A percentile compares a stretch with the other conserved stretches of the same genome.
These are phyloP conservation scores for Nymphalis io DNA, from an alignment of 1,140 invertebrate genomes.

Conservation along the genomic window DNA sequence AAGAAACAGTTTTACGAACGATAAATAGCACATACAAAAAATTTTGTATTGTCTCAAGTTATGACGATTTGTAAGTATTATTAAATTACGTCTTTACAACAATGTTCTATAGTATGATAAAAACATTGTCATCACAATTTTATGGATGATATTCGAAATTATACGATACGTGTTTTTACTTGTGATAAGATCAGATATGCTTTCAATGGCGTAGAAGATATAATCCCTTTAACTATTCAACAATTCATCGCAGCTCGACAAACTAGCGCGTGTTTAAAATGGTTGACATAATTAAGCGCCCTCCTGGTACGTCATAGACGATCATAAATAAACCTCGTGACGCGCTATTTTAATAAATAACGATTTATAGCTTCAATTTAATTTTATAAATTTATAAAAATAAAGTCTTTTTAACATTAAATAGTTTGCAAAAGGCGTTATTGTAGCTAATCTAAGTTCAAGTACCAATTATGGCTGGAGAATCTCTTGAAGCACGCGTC, in stretches of 20 bases:
- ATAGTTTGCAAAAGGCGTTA: conserved; percentile 7
- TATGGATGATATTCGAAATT: conserved; percentile 38
- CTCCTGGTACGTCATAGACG: neutral
- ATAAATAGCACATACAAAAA: too few relatives aligned
- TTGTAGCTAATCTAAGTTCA: conserved; percentile 31
- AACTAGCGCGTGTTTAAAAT: conserved; percentile 12
- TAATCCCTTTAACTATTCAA: conserved; percentile 13
- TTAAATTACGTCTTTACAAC: conserved; percentile 5
- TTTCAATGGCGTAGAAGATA: conserved; percentile 39
- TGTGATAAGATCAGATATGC: conserved; percentile 44
- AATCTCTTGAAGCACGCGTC: conserved; percentile 14
- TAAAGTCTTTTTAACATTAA: neutral
- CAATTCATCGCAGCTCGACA: neutral
- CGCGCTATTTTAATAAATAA: neutral
- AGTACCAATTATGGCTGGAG: conserved; percentile 30
- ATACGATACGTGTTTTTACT: conserved; percentile 35
- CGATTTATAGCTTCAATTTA: neutral
- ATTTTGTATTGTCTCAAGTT: neutral
- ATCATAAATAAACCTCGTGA: conserved; percentile 20
- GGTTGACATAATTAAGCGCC: conserved; percentile 21
- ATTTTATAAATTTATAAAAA: neutral
- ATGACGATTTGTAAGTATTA: conserved; percentile 1
- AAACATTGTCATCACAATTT: conserved; percentile 32
- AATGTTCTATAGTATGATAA: conserved; percentile 12
- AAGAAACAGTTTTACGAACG: too few relatives aligned